Conservation (phyloP, 1,140 invertebrate species). For the Aphelinus certus region DNA sequence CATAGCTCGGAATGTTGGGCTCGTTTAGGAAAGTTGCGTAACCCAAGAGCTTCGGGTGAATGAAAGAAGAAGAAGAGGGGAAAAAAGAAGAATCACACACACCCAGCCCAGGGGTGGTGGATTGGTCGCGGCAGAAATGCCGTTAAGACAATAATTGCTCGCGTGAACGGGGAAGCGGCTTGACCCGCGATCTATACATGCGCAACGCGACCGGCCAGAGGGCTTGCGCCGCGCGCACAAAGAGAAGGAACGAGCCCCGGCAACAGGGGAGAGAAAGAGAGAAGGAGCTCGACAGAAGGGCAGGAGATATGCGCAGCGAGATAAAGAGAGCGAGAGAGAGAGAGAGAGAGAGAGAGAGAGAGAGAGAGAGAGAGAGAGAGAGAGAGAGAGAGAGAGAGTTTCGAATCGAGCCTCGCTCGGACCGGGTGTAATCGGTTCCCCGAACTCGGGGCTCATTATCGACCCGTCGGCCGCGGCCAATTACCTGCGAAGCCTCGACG, state of each 20-base stretch:
- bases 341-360: constrained; percentile 1
- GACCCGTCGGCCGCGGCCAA: constrained; percentile 67
- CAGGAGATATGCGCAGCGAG: constrained; percentile 18
- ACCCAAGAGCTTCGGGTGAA: no score
- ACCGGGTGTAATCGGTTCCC: constrained; percentile 65
- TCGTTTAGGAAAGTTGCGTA: no score
- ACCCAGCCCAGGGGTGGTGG: no score
- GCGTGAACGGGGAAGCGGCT: no score
- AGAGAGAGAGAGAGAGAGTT: constrained; percentile 17
- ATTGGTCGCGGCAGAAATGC: no score
- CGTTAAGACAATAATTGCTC: no score
- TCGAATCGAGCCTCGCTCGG: constrained; percentile 55
- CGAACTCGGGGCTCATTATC: constrained; percentile 67
- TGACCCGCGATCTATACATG: no score
- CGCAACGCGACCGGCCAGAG: no score
- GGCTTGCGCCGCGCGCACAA: no score
- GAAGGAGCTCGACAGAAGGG: constrained; percentile 18
- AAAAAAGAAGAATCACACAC: no score
- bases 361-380: not conserved
- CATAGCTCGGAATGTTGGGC: no score
- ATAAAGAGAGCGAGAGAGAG: constrained; percentile 10
- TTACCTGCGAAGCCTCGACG: constrained; percentile 62
- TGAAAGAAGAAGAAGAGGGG: no score
- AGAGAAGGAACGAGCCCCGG: not conserved
- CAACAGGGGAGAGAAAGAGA: constrained; percentile 10